A percentile compares a stretch with the other conserved stretches of the same genome.
Evolutionary conservation across 2,797 vertebrate genomes (phyloP).

Genomic region (Thripadectes ignobilis): DNA sequence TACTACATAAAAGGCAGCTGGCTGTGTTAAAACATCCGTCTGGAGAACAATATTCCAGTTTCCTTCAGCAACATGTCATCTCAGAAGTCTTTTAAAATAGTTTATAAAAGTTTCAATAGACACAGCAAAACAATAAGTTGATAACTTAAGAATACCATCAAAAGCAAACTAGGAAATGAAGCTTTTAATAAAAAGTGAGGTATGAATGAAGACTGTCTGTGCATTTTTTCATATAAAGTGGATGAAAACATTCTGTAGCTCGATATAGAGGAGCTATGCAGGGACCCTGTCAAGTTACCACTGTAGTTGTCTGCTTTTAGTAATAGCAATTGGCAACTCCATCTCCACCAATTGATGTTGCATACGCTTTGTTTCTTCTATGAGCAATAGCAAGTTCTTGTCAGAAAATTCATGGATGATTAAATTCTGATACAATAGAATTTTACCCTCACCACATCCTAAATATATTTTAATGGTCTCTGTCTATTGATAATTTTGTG

Average conservation of each 20-base stretch:
- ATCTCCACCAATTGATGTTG: background rate
- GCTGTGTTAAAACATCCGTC: slow-evolving; percentile 40
- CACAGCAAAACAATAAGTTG: slow-evolving; percentile 1
- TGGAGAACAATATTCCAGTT: slow-evolving; percentile 57
- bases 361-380: background rate
- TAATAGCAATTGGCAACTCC: background rate
- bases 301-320: background rate
- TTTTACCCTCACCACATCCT: background rate
- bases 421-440: background rate
- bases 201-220: background rate
- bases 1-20: slow-evolving; percentile 26
- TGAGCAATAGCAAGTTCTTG: background rate
- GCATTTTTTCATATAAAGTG: background rate
- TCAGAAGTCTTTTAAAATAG: slow-evolving; percentile 41
- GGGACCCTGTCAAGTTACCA: background rate
- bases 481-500: background rate
- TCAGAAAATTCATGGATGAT: background rate
- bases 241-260: background rate
- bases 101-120: slow-evolving; percentile 48
- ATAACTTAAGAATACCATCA: slow-evolving; percentile 29
- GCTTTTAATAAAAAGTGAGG: background rate
- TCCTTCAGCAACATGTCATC: background rate
- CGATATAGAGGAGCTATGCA: background rate
- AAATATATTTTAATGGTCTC: background rate
- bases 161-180: slow-evolving; percentile 39